Conservation (phyloP, 2,888 invertebrate species). For the Platerodrilus igneus region DNA sequence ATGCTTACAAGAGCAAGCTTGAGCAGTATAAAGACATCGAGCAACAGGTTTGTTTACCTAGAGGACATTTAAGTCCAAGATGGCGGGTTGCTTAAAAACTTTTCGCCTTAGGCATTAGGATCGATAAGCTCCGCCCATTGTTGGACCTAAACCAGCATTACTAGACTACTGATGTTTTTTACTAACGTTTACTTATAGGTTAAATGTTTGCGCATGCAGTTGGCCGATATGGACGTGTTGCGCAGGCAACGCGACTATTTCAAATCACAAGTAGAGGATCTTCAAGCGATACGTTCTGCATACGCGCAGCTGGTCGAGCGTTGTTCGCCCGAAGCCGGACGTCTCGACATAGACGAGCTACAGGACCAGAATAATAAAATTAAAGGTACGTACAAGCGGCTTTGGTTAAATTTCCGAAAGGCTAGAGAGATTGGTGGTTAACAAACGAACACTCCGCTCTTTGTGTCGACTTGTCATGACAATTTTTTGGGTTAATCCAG, state of each 20-base stretch:
- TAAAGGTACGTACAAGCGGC: constrained; percentile 5
- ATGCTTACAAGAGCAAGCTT: constrained; percentile 5
- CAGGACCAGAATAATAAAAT: constrained; percentile 2
- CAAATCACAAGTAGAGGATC: constrained; percentile 15
- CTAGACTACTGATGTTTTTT: no score
- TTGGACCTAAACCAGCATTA: no score
- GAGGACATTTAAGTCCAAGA: no score
- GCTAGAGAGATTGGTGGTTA: no score
- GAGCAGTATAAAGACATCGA: constrained; percentile 6
- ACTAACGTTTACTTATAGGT: no score
- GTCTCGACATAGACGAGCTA: not conserved
- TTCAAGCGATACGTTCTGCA: constrained; percentile 12
- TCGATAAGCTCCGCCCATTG: no score
- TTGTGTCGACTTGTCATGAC: no score
- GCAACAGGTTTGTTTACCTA: constrained; percentile 15
- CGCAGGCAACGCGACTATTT: constrained; percentile 21
- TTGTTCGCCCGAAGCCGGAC: not conserved
- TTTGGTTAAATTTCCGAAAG: no score
- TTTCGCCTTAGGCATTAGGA: no score
- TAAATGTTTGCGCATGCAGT: constrained; percentile 4
- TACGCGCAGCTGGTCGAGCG: constrained; percentile 14
- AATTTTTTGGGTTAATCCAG: no score
- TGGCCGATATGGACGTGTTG: constrained; percentile 8
- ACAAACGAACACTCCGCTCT: no score
- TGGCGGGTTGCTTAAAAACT: no score